Percentiles rank a stretch among this genome's conserved stretches.
Evolutionary conservation across 1,140 invertebrate species (phyloP).

Genomic region (Caenorhabditis briggsae): DNA sequence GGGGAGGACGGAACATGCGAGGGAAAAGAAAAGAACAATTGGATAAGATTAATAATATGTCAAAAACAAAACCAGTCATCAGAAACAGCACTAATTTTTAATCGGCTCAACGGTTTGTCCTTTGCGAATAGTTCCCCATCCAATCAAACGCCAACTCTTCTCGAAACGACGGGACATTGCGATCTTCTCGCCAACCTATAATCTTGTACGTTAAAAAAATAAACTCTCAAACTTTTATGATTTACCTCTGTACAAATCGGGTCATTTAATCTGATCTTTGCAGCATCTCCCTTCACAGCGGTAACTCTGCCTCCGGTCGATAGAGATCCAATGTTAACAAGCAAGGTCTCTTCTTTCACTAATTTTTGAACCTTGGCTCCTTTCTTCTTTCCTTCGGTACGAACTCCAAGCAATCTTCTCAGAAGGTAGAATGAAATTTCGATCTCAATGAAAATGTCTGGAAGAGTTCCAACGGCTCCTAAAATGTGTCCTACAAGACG

Average conservation of each 20-base stretch:
- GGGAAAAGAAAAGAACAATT: slow-evolving; percentile 19
- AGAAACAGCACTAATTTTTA: background rate
- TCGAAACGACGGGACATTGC: slow-evolving; percentile 96
- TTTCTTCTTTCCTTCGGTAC: slow-evolving; percentile 98
- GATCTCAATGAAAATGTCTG: slow-evolving; percentile 96
- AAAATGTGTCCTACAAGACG: slow-evolving; percentile 93
- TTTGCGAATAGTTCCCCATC: slow-evolving; percentile 94
- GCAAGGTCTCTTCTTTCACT: slow-evolving; percentile 88
- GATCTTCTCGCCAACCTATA: slow-evolving; percentile 91
- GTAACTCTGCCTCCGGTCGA: slow-evolving; percentile 96
- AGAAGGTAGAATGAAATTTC: slow-evolving; percentile 98
- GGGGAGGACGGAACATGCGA: background rate
- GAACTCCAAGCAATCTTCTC: slow-evolving; percentile 92
- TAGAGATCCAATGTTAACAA: slow-evolving; percentile 98
- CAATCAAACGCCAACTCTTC: slow-evolving; percentile 98
- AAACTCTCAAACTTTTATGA: background rate
- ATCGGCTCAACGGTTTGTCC: slow-evolving; percentile 84
- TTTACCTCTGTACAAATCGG: slow-evolving; percentile 94
- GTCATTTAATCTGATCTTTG: slow-evolving; percentile 94
- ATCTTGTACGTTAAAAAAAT: background rate
- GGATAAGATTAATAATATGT: slow-evolving; percentile 52
- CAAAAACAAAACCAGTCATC: background rate
- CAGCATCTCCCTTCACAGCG: slow-evolving; percentile 95
- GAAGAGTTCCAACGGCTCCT: slow-evolving; percentile 94
- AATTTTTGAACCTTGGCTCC: slow-evolving; percentile 89